Evolutionary conservation across 2,113 vertebrate genomes (phyloP).

Genomic region (Ageneiosus marmoratus): DNA sequence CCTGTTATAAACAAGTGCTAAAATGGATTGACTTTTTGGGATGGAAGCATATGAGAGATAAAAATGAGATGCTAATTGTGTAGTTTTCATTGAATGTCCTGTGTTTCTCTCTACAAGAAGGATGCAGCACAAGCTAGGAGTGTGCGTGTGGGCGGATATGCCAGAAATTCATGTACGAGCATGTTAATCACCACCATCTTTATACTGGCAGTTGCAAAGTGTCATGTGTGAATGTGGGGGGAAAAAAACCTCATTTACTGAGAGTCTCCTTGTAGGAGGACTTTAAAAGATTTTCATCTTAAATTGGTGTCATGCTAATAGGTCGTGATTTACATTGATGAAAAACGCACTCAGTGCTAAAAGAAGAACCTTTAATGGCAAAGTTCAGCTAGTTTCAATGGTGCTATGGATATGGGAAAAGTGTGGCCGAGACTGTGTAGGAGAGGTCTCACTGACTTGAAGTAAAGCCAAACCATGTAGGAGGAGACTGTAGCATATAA

Average conservation of each 20-base stretch:
- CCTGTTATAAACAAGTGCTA: background rate
- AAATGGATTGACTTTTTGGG: background rate
- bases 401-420: background rate
- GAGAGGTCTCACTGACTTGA: conserved; percentile 11
- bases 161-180: background rate
- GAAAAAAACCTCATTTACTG: conserved; percentile 26
- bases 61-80: background rate
- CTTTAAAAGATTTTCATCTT: conserved; percentile 1
- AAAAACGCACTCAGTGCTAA: background rate
- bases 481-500: background rate
- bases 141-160: conserved; percentile 11
- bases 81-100: background rate
- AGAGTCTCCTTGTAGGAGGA: conserved; percentile 10
- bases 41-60: background rate
- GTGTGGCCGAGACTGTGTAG: conserved; percentile 24
- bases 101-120: background rate
- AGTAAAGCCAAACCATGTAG: background rate
- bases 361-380: background rate
- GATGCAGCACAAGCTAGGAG: background rate
- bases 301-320: background rate
- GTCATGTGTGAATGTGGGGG: background rate
- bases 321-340: background rate
- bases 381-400: background rate
- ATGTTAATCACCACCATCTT: conserved; percentile 36
- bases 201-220: conserved; percentile 10